Base-by-base conservation (phyloP, 2,113 vertebrate species). In the Nyctereutes procyonoides region DNA sequence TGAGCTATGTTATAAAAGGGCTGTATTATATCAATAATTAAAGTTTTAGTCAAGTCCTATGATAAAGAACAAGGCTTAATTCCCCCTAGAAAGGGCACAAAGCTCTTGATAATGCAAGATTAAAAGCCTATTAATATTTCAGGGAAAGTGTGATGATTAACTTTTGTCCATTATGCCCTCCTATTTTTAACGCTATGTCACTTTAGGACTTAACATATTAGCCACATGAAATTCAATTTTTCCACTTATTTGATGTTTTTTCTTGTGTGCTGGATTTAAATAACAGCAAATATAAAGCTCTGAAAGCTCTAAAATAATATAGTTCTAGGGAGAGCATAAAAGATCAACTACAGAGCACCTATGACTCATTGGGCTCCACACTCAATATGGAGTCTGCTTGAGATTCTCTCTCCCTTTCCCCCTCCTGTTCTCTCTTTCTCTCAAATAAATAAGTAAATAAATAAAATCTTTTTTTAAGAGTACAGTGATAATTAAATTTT, bases 11-110 rank as follows among this genome's bases (percentile, higher is more conserved):
- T 98, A 97, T 96, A 97, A 98, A 95, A 95, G 76, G 96, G 65
- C 69, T 60, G 55, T 76, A 77, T 88, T 96, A 92, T 96, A 98
- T 98, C 74, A 98, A 98, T 98, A 96, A 98, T 98, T 98, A 92
- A 98, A 77, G 16, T 90, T 95, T 97, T 80, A 80, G 90, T 96
- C 83, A 97, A 96, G 88, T 96, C 77, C 81, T 97, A 12, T 95
- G 74, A 96, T 95, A 90, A 60, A 90, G 92, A 92, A 82, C 74
- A 95, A 93, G 92, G 58, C 38, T 93, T 97, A 87, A 85, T 95
- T 96, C 94, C 88, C 88, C 87, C 88, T 92, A 88, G 53, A 95
- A 93, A 97, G 94, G 94, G 53, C 84, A 97, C 32, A 43, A 73
- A 94, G 76, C 30, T 81, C 95, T 92, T 81, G 76, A 51, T 92